Conservation (phyloP, 2,797 vertebrate genomes). For the Melanotaenia nigrans region DNA sequence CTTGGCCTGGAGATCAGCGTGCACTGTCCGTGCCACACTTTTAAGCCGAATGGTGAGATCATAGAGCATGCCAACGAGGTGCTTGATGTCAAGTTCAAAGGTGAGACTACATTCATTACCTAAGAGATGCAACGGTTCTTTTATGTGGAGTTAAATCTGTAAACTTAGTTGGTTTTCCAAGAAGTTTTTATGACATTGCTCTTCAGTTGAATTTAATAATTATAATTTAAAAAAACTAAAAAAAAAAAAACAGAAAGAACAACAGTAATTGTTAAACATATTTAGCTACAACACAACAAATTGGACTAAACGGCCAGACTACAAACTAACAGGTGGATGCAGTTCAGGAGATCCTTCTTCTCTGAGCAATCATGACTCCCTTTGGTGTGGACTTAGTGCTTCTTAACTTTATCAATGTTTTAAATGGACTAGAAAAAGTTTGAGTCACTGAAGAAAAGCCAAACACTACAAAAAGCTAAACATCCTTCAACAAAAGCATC, state of each 20-base stretch:
- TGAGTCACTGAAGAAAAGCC: not conserved
- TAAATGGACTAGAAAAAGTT: not conserved
- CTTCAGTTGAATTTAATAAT: not conserved
- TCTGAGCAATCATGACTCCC: not conserved
- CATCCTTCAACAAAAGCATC: not conserved
- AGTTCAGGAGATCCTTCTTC: not conserved
- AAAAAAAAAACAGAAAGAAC: not conserved
- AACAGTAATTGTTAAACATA: not conserved
- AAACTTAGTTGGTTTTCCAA: conserved; percentile 10
- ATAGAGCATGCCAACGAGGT: conserved; percentile 91
- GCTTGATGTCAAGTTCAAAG: conserved; percentile 96
- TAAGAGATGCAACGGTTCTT: not conserved
- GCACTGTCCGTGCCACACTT: conserved; percentile 96
- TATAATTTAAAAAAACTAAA: too few species aligned
- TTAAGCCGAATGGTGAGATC: conserved; percentile 93
- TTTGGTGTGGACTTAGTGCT: not conserved
- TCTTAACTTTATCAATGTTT: not conserved
- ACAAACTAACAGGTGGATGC: not conserved
- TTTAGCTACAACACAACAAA: not conserved
- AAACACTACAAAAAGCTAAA: not conserved
- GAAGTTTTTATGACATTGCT: not conserved
- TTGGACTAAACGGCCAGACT: not conserved
- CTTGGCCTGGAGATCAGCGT: conserved; percentile 96
- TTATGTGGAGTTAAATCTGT: conserved; percentile 2
- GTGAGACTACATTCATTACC: conserved; percentile 73